Conservation (phyloP, 2,113 vertebrate species). For the Globicephala melas region DNA sequence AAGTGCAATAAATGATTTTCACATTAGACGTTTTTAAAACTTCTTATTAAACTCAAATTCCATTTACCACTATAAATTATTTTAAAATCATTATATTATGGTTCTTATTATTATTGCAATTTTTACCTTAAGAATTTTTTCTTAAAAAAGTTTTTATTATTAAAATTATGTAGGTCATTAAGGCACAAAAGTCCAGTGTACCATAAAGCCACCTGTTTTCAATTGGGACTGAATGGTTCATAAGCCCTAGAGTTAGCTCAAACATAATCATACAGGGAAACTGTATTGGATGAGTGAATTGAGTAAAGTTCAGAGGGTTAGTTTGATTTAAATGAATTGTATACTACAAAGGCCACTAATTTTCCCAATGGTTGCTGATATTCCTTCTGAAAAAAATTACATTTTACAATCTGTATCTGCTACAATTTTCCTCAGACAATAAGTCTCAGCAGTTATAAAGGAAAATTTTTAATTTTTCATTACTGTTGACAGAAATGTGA, state of each 20-base stretch:
- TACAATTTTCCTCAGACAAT: not conserved
- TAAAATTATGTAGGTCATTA: not conserved
- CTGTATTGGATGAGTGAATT: not conserved
- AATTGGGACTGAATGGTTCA: not conserved
- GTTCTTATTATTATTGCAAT: not conserved
- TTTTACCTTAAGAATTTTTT: not conserved
- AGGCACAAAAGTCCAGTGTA: not conserved
- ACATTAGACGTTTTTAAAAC: not conserved
- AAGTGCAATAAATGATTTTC: not conserved
- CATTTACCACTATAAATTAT: not conserved
- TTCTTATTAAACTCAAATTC: not conserved
- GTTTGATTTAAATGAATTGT: conserved; percentile 33
- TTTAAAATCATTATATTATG: not conserved
- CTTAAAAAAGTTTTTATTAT: not conserved
- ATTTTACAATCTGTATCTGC: not conserved
- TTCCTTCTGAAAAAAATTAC: not conserved
- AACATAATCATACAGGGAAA: not conserved
- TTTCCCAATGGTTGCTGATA: not conserved
- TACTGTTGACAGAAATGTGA: not conserved
- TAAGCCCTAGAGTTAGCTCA: not conserved
- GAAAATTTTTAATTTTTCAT: not conserved
- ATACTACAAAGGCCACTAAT: conserved; percentile 11
- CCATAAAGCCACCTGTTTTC: not conserved
- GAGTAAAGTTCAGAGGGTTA: conserved; percentile 43
- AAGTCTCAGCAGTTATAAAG: not conserved